Evolutionary conservation across 2,113 vertebrate genomes (phyloP).

Genomic region (Sterna hirundo): DNA sequence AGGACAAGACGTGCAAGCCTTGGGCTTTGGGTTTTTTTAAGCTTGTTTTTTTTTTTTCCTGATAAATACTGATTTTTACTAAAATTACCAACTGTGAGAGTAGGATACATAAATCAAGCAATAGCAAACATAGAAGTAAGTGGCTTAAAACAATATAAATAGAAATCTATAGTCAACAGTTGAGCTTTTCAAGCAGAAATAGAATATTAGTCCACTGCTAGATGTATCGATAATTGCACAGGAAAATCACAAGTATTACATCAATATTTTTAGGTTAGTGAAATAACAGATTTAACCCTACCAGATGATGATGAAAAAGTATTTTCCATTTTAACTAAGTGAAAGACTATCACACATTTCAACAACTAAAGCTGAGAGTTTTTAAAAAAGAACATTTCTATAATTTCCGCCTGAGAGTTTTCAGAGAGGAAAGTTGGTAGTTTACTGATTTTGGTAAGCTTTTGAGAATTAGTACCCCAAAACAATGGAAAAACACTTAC

Average conservation of each 20-base stretch:
- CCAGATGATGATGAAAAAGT: not conserved
- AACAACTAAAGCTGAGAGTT: not conserved
- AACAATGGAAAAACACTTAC: not conserved
- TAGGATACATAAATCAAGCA: not conserved
- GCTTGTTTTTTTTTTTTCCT: not conserved
- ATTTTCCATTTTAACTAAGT: not conserved
- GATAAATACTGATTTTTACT: not conserved
- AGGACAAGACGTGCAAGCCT: not conserved
- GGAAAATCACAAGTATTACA: not conserved
- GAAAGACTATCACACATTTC: not conserved
- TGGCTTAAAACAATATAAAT: not conserved
- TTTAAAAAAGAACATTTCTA: not conserved
- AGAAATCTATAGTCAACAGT: not conserved
- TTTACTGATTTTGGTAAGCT: not conserved
- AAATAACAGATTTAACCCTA: not conserved
- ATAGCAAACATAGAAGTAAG: not conserved
- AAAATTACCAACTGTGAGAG: not conserved
- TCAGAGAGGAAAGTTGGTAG: not conserved
- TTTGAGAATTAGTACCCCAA: not conserved
- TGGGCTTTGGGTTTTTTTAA: not conserved
- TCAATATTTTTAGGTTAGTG: not conserved
- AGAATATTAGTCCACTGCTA: not conserved
- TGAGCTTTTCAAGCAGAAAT: not conserved
- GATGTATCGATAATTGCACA: not conserved
- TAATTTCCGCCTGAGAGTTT: not conserved